Conservation (phyloP, 2,888 invertebrate genomes). For the Lepidochitona cinerea region DNA sequence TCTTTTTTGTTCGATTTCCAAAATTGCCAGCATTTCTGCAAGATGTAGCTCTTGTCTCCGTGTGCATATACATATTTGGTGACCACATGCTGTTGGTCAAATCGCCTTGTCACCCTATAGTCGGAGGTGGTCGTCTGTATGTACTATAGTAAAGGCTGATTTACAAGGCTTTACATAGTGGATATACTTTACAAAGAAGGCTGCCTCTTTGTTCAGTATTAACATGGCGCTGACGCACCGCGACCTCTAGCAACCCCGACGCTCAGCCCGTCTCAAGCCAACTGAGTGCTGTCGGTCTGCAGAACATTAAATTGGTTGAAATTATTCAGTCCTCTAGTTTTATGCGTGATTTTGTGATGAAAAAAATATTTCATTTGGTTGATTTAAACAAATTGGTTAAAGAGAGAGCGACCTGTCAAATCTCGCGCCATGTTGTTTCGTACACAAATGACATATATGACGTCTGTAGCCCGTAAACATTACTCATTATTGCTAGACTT, state of each 20-base stretch:
- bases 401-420: background rate
- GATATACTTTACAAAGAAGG: background rate
- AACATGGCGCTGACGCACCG: background rate
- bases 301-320: no score
- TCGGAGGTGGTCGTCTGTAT: background rate
- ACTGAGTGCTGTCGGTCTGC: background rate
- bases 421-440: background rate
- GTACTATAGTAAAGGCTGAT: background rate
- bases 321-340: no score
- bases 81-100: background rate
- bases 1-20: background rate
- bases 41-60: background rate
- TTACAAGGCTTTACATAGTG: background rate
- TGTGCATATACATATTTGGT: background rate
- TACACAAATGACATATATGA: no score
- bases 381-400: no score
- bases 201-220: background rate
- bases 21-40: background rate
- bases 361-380: no score
- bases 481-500: no score
- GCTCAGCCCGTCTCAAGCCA: background rate
- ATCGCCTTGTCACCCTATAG: background rate
- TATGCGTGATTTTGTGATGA: no score
- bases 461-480: no score
- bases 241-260: background rate